Evolutionary conservation across 2,797 vertebrate species (phyloP).

Genomic region (Oreonectes daqikongensis): DNA sequence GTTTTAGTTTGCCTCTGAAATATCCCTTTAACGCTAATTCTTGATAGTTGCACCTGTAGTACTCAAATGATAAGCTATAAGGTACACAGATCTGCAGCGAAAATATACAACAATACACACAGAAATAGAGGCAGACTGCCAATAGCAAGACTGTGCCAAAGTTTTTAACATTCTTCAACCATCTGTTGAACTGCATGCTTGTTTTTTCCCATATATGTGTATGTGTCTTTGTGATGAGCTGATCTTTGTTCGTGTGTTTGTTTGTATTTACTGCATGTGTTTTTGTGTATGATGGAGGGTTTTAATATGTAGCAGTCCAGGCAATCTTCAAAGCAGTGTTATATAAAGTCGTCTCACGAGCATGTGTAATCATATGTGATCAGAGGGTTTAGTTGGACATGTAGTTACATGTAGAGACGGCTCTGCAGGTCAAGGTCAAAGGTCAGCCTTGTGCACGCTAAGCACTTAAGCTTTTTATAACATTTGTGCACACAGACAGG

Average conservation of each 20-base stretch:
- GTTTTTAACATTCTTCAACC: not conserved
- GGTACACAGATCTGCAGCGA: not conserved
- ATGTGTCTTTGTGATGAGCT: not conserved
- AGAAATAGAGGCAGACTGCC: not conserved
- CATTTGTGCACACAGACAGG: conserved; percentile 66
- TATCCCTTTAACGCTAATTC: too few species aligned
- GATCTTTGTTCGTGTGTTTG: not conserved
- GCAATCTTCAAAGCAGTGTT: conserved; percentile 51
- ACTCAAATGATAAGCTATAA: not conserved
- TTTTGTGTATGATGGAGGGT: not conserved
- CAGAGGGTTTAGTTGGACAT: conserved; percentile 31
- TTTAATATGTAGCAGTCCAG: conserved; percentile 11
- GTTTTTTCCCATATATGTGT: not conserved
- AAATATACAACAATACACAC: not conserved
- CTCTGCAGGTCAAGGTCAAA: conserved; percentile 50
- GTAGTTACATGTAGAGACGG: conserved; percentile 50
- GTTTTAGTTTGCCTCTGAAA: too few species aligned
- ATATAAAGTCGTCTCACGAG: conserved; percentile 49
- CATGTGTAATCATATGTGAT: conserved; percentile 48
- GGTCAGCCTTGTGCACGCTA: conserved; percentile 59
- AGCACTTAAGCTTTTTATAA: conserved; percentile 78
- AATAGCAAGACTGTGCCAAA: not conserved
- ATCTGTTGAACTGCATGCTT: not conserved
- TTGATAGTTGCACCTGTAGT: not conserved
- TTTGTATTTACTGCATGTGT: conserved; percentile 2